Evolutionary conservation across 1,140 invertebrate genomes (phyloP).

Genomic region (Pogonognathellus flavescens): DNA sequence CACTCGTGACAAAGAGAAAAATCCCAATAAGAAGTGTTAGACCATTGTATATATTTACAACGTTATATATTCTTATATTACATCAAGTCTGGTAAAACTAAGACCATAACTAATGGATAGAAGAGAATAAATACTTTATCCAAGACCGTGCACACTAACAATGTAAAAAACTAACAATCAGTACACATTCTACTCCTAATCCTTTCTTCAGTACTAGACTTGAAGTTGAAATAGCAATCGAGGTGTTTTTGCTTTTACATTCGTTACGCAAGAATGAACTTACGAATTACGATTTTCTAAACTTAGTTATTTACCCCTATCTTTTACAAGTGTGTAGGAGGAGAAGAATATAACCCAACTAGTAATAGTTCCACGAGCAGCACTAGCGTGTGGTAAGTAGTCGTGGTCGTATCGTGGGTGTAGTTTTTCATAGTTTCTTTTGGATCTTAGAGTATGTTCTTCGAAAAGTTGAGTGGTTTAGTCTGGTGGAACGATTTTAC

Average conservation of each 20-base stretch:
- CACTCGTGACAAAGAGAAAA: too few species aligned
- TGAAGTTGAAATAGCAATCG: background rate
- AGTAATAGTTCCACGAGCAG: background rate
- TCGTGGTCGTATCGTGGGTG: background rate
- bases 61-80: too few species aligned
- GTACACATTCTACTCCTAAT: background rate
- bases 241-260: slow-evolving; percentile 40
- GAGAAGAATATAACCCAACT: too few species aligned
- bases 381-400: background rate
- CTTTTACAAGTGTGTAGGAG: background rate
- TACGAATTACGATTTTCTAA: slow-evolving; percentile 35
- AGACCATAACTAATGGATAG: too few species aligned
- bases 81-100: too few species aligned
- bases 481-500: too few species aligned
- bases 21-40: too few species aligned
- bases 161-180: too few species aligned
- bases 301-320: slow-evolving; percentile 8
- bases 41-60: too few species aligned
- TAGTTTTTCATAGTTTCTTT: slow-evolving; percentile 7
- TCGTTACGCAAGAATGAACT: slow-evolving; percentile 15
- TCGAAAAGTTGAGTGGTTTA: too few species aligned
- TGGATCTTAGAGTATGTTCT: slow-evolving; percentile 4
- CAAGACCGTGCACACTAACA: too few species aligned
- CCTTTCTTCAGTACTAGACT: background rate
- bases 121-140: too few species aligned